Conservation (phyloP, 2,113 vertebrate species). For the Argyrosomus japonicus region DNA sequence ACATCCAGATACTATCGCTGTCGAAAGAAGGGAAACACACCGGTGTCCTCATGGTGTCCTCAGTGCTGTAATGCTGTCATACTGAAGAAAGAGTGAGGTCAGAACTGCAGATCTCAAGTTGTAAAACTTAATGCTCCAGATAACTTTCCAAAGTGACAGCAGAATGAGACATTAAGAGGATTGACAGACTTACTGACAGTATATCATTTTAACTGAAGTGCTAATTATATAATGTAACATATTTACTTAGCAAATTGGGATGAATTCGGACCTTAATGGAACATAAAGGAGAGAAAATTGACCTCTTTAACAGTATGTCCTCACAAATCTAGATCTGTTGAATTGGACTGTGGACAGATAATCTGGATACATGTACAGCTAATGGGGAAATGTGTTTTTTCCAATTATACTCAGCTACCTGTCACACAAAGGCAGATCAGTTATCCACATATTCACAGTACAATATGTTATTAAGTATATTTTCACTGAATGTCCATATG, state of each 20-base stretch:
- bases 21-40: constrained; percentile 4
- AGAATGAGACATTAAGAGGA: constrained; percentile 11
- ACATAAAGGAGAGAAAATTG: constrained; percentile 14
- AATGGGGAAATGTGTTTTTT: constrained; percentile 25
- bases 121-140: constrained; percentile 24
- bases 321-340: neutral
- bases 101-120: constrained; percentile 29
- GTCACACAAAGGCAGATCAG: neutral
- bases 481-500: neutral
- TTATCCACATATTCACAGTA: neutral
- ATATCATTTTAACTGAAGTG: constrained; percentile 13
- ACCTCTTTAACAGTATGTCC: constrained; percentile 8
- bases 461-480: neutral
- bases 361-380: neutral
- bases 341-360: neutral
- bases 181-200: neutral
- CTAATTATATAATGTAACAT: neutral
- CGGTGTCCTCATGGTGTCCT: neutral
- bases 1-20: constrained; percentile 28
- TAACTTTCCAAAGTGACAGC: constrained; percentile 38
- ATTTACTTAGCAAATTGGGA: constrained; percentile 1
- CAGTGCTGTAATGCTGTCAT: constrained; percentile 26
- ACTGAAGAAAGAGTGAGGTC: constrained; percentile 31
- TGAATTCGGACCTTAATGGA: constrained; percentile 29
- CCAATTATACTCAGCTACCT: neutral